Evolutionary conservation across 1,140 invertebrate species (phyloP), one percentile per base, ranked within the genome.

Genomic region (Globodera rostochiensis): DNA sequence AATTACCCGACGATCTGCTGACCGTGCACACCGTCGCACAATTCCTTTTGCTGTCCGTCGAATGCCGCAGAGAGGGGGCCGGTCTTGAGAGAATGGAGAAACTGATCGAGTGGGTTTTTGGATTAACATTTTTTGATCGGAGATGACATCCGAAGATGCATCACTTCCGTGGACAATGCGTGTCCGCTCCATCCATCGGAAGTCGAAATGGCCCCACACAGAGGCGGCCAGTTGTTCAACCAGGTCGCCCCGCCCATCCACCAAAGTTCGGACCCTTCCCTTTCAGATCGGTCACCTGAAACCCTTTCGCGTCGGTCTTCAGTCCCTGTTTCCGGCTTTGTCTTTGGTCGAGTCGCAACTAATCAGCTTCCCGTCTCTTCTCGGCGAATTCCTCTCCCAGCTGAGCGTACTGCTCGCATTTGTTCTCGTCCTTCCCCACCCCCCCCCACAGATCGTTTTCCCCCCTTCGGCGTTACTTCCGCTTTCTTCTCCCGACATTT

Each of bases 101-200:
- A 47, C 70, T 78, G 70, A 69, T 78, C 47, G n/a, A 78, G 21
- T 78, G 77, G 50, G 25, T 49, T 45, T 50, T 49, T 69, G 69
- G 45, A 66, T 66, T 1, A 13, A 21, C 13, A 64, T 2, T 13
- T 15, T 66, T 15, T 66, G 60, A 15, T 15, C 21, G n/a, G 60
- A 66, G 13, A 66, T 47, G 9, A 25, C 25, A 15, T 11, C 67
- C 19, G 25, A 47, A 71, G 69, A 71, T 71, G 69, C 69, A 36
- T 71, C 25, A 13, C 69, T 11, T 25, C 69, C 21, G 60, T 78
- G n/a, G 36, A 47, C 70, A 53, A 7, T 2, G 49, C 71, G 15
- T 78, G 77, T 78, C 77, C 77, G 19, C 70, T 69, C 21, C 77
- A 69, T 47, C 77, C 77, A 15, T 50, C 66, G 46, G 77, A 78